Evolutionary conservation across 2,797 vertebrate species (phyloP).

Genomic region (Carapus acus): DNA sequence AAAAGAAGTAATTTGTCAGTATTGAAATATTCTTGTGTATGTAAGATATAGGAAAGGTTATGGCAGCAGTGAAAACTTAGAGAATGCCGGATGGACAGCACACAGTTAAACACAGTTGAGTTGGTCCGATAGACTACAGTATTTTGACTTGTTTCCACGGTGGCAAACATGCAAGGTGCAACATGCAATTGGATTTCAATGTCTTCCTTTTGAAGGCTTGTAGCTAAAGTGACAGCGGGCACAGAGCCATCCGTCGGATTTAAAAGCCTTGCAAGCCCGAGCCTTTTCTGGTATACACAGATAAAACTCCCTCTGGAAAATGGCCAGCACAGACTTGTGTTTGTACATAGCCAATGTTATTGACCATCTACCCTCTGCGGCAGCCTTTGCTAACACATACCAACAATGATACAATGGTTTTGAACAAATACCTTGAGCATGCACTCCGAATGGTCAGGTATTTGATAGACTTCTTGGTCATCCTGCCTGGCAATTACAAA

Average conservation of each 20-base stretch:
- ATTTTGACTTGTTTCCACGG: neutral
- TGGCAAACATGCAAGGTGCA: neutral
- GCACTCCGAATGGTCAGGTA: no score
- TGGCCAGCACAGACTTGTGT: neutral
- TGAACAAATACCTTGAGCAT: neutral
- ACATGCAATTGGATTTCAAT: neutral
- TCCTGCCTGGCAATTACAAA: no score
- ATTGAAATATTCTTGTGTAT: no score
- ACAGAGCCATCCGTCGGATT: neutral
- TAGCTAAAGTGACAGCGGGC: neutral
- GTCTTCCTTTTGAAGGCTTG: neutral
- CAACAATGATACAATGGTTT: neutral
- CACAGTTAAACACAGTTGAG: no score
- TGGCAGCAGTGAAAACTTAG: no score
- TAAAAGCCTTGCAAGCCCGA: neutral
- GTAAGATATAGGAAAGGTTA: no score
- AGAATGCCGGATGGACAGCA: no score
- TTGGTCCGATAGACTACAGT: neutral
- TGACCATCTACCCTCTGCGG: slow-evolving; percentile 1
- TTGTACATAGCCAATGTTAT: neutral
- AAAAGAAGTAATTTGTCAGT: no score
- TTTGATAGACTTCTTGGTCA: no score
- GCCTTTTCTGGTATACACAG: neutral
- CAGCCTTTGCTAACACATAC: neutral
- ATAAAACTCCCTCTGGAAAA: neutral